These are phyloP conservation scores for Alfaro cultratus DNA, from an alignment of 2,797 vertebrate species.

Conservation along the genomic window DNA sequence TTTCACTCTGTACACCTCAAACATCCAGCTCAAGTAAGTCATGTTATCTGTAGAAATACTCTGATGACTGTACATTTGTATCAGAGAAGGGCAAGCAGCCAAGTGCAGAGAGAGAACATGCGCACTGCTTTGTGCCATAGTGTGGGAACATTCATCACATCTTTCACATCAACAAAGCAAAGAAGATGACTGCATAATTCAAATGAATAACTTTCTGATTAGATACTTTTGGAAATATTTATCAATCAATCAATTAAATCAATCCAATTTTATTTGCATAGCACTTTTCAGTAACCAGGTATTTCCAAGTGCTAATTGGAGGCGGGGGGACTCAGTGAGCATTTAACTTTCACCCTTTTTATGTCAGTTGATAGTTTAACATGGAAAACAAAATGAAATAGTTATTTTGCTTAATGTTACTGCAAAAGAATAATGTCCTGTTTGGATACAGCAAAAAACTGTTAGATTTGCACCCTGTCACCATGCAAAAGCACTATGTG, in stretches of 20 bases:
- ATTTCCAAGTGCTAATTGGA: too few species aligned
- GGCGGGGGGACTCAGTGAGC: neutral
- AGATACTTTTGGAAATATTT: neutral
- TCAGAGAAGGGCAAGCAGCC: too few species aligned
- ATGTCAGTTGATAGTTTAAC: neutral
- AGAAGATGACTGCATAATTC: neutral
- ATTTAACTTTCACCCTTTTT: neutral
- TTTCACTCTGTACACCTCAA: too few species aligned
- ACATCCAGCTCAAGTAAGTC: too few species aligned
- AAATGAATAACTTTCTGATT: neutral
- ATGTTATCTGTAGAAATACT: too few species aligned
- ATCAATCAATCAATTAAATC: too few species aligned
- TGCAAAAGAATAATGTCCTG: neutral
- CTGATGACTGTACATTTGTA: too few species aligned
- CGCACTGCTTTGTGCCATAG: neutral
- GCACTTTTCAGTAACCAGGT: too few species aligned
- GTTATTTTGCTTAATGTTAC: neutral
- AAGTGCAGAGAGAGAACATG: neutral
- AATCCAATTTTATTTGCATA: too few species aligned
- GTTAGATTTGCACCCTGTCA: neutral
- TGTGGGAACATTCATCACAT: neutral
- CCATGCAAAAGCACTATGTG: neutral
- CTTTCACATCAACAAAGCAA: neutral
- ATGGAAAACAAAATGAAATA: neutral
- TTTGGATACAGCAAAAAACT: neutral